Evolutionary conservation across 2,888 invertebrate species (phyloP), one percentile per base, ranked within the genome.

Genomic region (Axea sp.): DNA sequence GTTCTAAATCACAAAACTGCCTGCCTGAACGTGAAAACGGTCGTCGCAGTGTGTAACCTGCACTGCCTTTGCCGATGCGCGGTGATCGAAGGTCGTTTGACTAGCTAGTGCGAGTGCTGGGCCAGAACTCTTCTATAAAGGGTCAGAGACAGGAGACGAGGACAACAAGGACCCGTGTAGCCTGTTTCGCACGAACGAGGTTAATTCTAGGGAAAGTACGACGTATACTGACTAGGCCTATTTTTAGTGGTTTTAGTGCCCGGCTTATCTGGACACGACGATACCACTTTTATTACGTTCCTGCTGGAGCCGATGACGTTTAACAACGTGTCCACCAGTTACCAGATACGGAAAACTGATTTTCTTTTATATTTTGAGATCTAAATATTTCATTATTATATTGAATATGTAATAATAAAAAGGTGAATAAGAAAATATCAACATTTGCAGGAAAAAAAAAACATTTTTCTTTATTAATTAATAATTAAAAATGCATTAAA

Each of bases 141-240:
- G 76, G 69, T 73, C 71, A 45, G 62, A 72, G 37, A 28, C 57
- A 67, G 69, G 26, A 41, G 67, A 60, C 55, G 67, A 57, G 47
- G 59, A 74, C 64, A 47, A 53, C 68, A 43, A 59, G 71, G 71
- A 73, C 73, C 76, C 37, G 73, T 37, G 47, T 43, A 73, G 51
- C 76, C 69, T 67, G 76, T 75, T 76, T 76, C 64, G 51, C 60
- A 74, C 57, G 43, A 53, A 59, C 43, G 49, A 53, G 65, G 47
- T 62, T 72, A 71, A 72, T 74, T 76, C 76, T 73, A 74, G 59
- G 73, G 73, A 72, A 71, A 76, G 73, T 71, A 57, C 55, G 28
- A 39, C 33, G 47, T n/a, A n/a, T n/a, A n/a, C n/a, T n/a, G n/a
- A n/a, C n/a, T n/a, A n/a, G n/a, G n/a, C 57, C 55, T 67, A 73